Evolutionary conservation across 1,140 invertebrate species (phyloP), one percentile per base, ranked within the genome.

Genomic region (Trialeurodes vaporariorum): DNA sequence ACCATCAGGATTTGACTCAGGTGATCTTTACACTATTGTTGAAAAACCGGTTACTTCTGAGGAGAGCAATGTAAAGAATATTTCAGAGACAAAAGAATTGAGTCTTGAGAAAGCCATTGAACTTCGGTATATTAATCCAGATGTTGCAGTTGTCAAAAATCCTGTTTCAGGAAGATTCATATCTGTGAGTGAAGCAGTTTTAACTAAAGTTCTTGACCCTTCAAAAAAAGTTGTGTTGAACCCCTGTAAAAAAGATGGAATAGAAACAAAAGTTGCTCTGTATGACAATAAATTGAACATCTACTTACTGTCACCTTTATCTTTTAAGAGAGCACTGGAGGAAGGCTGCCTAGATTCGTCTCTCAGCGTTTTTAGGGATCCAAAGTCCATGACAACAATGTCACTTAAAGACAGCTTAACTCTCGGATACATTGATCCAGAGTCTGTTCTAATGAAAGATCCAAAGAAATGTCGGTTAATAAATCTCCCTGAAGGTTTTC

Each of bases 371-470:
- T 85, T 91, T 70, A 89, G 81, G 40, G 89, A 92, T 81, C 87
- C 90, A n/a, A 68, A 83, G 73, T 84, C 85, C 67, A 83, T 84
- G 59, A 84, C 88, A 77, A 77, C 84, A 49, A 77, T 91, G n/a
- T 87, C 87, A 21, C 81, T 98, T 17, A 89, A 91, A 81, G 91
- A 96, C 75, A 92, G 93, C 1, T 83, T 93, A 62, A 83, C 84
- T 68, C 80, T 87, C 23, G 92, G 93, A 66, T 84, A 91, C 34
- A 86, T 98, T 61, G 91, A 96, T 81, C 86, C 92, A 0, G 86
- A 93, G 76, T 91, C 92, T 11, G 92, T 90, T 27, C 78, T 94
- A 66, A 86, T 96, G 59, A 95, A 94, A 83, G 92, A 95, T 80
- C 84, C 86, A 69, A 83, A 87, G 70, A 91, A 91, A 74, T 87